phyloP scores from a whole-genome alignment of 2,113 vertebrate genomes.

The Xenotilapia flavipinnis region DNA sequence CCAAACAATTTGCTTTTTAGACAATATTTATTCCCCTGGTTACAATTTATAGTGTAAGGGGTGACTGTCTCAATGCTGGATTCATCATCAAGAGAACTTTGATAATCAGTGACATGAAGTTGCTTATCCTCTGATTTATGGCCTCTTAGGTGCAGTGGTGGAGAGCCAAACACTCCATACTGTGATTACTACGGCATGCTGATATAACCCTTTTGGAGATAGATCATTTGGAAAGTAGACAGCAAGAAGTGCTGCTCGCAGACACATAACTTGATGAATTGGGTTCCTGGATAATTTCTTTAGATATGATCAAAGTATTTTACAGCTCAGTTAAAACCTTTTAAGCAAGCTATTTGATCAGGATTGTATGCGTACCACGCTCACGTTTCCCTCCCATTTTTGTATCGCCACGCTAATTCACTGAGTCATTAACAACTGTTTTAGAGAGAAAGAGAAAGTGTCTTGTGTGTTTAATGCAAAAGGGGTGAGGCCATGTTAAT shows the following conservation, averaged over 20 bases:
- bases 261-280: neutral
- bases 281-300: neutral
- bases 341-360: neutral
- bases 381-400: neutral
- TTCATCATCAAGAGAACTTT: constrained; percentile 4
- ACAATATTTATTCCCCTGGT: neutral
- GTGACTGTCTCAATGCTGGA: neutral
- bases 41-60: neutral
- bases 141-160: constrained; percentile 16
- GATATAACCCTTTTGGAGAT: constrained; percentile 35
- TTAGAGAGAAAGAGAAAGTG: neutral
- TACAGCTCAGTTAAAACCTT: constrained; percentile 8
- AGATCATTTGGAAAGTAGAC: constrained; percentile 32
- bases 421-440: constrained; percentile 8
- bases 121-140: constrained; percentile 49
- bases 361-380: neutral
- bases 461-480: neutral
- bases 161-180: constrained; percentile 51
- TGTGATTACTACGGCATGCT: constrained; percentile 43
- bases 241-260: constrained; percentile 5
- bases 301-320: constrained; percentile 20
- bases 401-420: neutral
- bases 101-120: constrained; percentile 47
- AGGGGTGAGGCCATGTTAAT: constrained; percentile 3
- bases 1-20: neutral